Conservation (phyloP, 35 echinoderm and acorn worm species). For the Strongylocentrotus purpuratus region DNA sequence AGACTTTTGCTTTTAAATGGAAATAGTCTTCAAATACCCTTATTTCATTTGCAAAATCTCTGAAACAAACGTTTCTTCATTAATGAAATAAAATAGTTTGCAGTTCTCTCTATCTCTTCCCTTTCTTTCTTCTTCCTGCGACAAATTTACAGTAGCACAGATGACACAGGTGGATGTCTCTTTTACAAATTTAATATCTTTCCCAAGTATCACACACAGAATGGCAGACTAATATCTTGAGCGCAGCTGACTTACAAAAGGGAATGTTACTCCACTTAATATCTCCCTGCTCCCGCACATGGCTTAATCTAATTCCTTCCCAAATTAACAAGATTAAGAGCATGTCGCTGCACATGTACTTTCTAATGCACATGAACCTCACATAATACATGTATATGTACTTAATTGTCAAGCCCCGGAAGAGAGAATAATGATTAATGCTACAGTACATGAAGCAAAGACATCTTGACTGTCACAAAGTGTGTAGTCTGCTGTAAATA, state of each 20-base stretch:
- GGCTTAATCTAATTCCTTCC: constrained; percentile 20
- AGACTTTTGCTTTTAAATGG: not conserved
- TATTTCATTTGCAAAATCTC: not conserved
- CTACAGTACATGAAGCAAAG: not conserved
- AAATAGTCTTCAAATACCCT: not conserved
- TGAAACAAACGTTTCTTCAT: not conserved
- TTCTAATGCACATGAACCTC: constrained; percentile 35
- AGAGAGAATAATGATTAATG: not conserved
- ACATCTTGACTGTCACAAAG: not conserved
- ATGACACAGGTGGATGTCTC: not conserved
- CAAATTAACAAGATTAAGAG: constrained; percentile 33
- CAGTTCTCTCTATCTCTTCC: not conserved
- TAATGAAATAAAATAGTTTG: not conserved
- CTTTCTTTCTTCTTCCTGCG: not conserved
- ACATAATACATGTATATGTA: constrained; percentile 24
- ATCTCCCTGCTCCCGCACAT: not conserved
- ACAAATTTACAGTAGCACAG: not conserved
- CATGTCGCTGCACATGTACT: constrained; percentile 28
- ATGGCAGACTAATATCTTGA: not conserved
- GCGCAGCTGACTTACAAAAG: not conserved
- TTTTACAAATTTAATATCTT: not conserved
- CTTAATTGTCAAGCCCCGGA: not conserved
- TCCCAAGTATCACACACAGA: constrained; percentile 2
- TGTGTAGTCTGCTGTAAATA: not conserved
- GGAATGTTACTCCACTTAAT: not conserved